Conservation (phyloP, 2,797 vertebrate species). For the Yasuhikotakia modesta region DNA sequence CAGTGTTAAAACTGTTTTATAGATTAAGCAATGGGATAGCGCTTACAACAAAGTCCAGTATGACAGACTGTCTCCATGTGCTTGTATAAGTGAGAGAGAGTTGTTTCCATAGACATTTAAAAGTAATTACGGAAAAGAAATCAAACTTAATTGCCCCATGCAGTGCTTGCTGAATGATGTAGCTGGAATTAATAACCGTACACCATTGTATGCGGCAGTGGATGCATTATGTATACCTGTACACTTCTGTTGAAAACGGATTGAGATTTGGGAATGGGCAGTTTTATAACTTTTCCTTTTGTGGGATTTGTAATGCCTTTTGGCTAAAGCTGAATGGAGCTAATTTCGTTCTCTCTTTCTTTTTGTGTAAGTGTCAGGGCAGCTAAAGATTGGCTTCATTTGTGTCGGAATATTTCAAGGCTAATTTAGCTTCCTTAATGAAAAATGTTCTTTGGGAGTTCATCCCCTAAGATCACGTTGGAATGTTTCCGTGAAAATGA, state of each 20-base stretch:
- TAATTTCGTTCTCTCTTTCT: conserved; percentile 53
- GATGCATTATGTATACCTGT: neutral
- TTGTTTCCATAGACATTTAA: too few relatives aligned
- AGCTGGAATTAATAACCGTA: neutral
- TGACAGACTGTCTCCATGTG: too few relatives aligned
- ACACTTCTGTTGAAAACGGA: conserved; percentile 26
- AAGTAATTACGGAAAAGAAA: neutral
- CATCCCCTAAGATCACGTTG: conserved; percentile 10
- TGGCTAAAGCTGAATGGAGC: conserved; percentile 45
- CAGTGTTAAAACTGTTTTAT: neutral
- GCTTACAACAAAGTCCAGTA: too few relatives aligned
- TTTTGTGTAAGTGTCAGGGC: conserved; percentile 43
- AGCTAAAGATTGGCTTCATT: conserved; percentile 31
- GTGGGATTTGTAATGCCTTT: conserved; percentile 40
- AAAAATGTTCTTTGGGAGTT: conserved; percentile 15
- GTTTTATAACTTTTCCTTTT: conserved; percentile 25
- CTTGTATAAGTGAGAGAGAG: too few relatives aligned
- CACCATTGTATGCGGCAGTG: neutral
- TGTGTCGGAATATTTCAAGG: conserved; percentile 55
- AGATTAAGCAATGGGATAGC: too few relatives aligned
- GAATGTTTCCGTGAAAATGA: conserved; percentile 8
- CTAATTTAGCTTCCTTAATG: conserved; percentile 43
- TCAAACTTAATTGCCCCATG: neutral
- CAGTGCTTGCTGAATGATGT: neutral
- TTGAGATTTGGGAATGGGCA: neutral